Base-by-base conservation (phyloP, 1,140 invertebrate species). In the Ceratoteleas bidentatus region DNA sequence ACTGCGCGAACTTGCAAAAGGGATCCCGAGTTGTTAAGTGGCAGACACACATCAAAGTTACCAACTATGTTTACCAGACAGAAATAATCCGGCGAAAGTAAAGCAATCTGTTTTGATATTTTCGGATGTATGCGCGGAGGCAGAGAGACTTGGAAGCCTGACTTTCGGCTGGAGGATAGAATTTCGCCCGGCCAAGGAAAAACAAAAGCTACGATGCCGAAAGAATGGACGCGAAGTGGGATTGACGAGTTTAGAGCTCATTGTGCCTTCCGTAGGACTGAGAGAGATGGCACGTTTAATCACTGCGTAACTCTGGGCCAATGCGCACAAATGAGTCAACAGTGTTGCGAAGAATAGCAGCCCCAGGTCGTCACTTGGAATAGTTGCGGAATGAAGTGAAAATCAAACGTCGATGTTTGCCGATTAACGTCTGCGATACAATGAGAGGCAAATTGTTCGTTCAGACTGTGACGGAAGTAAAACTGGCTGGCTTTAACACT, bases 371-470 rank as follows among this genome's bases (percentile, higher is more conserved):
- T 69, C 40, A 36, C 53, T 56, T 57, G 73, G 10, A 77, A 57
- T 62, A 45, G 57, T 77, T 62, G 47, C 56, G 49, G 64, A 68
- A 32, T 68, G 43, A 69, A 69, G 74, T 69, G 65, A 77, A 77
- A 77, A 79, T 79, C 75, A 79, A 79, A 79, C 68, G 75, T 65
- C 66, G 68, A 72, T 79, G 66, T 79, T 79, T 79, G 54, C 49
- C 75, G 66, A 79, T 79, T 79, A 72, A 79, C 56, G 66, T 79
- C 54, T 64, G 66, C 61, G 61, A 62, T 49, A 72, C 75, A 72
- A 79, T 72, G 66, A 61, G 47, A 66, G 49, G 68, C 66, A 65
- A 79, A 79, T 79, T 70, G 75, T 72, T 54, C 47, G 68, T 11
- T 66, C 61, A 16, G 33, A n/a, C 34, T 65, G 61, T 53, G 72